These are phyloP conservation scores for Archaeoteleia sp. DNA, from an alignment of 2,888 invertebrate genomes.

Conservation along the genomic window DNA sequence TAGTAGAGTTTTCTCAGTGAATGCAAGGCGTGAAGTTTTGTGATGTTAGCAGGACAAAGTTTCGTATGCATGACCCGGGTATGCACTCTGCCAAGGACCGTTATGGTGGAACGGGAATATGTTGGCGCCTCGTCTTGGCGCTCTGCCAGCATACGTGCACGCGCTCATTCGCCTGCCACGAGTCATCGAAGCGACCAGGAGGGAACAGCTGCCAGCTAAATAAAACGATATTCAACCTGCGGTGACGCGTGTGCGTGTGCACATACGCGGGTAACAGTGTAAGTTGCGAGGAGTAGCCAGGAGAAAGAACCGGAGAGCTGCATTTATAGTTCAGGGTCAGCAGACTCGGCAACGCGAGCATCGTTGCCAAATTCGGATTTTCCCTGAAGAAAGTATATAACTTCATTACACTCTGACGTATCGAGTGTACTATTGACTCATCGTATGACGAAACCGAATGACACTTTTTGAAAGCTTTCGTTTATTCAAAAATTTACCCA, in stretches of 20 bases:
- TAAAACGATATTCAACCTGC: slow-evolving; percentile 28
- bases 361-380: slow-evolving; percentile 19
- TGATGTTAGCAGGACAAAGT: slow-evolving; percentile 16
- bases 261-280: not conserved
- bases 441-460: too few species aligned
- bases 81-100: slow-evolving; percentile 57
- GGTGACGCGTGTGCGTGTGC: slow-evolving; percentile 2
- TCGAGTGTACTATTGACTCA: too few species aligned
- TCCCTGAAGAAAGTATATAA: slow-evolving; percentile 3
- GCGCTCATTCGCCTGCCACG: slow-evolving; percentile 8
- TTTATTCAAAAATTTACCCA: too few species aligned
- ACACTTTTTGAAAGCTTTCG: too few species aligned
- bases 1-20: too few species aligned
- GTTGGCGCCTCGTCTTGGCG: slow-evolving; percentile 54
- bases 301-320: slow-evolving; percentile 20
- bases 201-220: slow-evolving; percentile 39
- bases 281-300: slow-evolving; percentile 3
- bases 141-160: slow-evolving; percentile 25
- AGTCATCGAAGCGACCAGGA: slow-evolving; percentile 19
- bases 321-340: slow-evolving; percentile 69
- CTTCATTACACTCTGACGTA: too few species aligned
- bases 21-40: slow-evolving; percentile 22
- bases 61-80: slow-evolving; percentile 16
- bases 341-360: slow-evolving; percentile 49
- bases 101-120: slow-evolving; percentile 54